Evolutionary conservation across 2,888 invertebrate genomes (phyloP), one percentile per base, ranked within the genome.

Genomic region (Epirrhoe tristata): DNA sequence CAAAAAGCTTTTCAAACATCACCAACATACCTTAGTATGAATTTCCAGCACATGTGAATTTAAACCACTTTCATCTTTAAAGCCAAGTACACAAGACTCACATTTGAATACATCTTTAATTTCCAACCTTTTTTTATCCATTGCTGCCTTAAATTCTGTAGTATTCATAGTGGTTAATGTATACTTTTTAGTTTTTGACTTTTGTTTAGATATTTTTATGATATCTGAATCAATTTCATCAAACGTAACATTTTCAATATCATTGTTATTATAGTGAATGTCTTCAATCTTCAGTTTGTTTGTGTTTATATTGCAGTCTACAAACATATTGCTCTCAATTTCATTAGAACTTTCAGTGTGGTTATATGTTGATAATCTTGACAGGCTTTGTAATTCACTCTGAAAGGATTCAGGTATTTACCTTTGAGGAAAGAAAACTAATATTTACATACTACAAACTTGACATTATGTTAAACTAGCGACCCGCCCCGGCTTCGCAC

Each of bases 51-150:
- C 75, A 74, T 90, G 90, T 4, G 39, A 61, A 1, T 78, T 71
- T 55, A 85, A 77, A 14, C 76, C 76, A 50, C 58, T 71, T 57
- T 78, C 61, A 66, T 55, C 75, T 12, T 73, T 71, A 77, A 83
- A 88, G 0, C 16, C 70, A 66, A 77, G 66, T 6, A 84, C 56
- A 80, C 90, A 89, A 32, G 73, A 76, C 1, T 83, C 77, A 81
- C 90, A 89, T 77, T 85, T 86, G 68, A 72, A 79, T 1, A 4
- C 14, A 16, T 43, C 56, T 39, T 39, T 39, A 24, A 63, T 48
- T n/a, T 0, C 77, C 75, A 46, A 16, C 70, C 63, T 81, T 17
- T 56, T 79, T 50, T 63, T 69, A 7, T 62, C 69, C 43, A 77
- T 74, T 46, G 74, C 73, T n/a, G 77, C 73, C 6, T 67, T 57